Conservation (phyloP, 2,797 vertebrate genomes). For the Erethizon dorsatum region DNA sequence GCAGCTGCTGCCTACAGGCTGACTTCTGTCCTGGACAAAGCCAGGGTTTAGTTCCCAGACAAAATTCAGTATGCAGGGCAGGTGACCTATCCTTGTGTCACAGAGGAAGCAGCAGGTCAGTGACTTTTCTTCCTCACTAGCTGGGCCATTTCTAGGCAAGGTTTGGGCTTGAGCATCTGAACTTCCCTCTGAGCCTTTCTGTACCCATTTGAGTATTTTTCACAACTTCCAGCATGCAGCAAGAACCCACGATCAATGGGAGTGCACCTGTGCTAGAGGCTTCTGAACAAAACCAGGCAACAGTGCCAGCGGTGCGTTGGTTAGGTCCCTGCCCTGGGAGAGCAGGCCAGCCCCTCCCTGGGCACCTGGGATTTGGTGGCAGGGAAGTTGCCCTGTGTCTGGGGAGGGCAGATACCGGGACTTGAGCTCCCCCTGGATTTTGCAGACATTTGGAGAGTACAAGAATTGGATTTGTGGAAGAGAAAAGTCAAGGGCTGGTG, state of each 20-base stretch:
- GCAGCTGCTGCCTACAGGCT: background rate
- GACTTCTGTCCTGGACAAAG: too few species aligned
- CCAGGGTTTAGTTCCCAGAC: background rate
- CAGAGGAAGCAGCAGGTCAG: background rate
- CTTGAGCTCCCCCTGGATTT: background rate
- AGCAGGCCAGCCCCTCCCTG: accelerated
- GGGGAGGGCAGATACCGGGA: too few species aligned
- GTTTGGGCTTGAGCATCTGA: background rate
- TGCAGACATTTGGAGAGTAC: background rate
- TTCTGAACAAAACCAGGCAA: background rate
- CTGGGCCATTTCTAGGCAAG: background rate
- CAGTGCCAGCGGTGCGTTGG: accelerated
- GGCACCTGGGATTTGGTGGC: background rate
- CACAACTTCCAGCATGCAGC: background rate
- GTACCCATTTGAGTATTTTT: background rate
- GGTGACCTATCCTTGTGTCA: background rate
- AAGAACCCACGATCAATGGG: background rate
- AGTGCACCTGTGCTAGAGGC: background rate
- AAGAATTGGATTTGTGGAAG: background rate
- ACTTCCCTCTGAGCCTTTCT: background rate
- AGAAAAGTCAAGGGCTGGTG: background rate
- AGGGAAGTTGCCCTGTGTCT: background rate
- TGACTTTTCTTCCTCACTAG: background rate
- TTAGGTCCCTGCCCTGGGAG: background rate
- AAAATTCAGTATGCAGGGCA: background rate